These are phyloP conservation scores for Tragelaphus eurycerus DNA, from an alignment of 2,797 vertebrate species.

Conservation along the genomic window DNA sequence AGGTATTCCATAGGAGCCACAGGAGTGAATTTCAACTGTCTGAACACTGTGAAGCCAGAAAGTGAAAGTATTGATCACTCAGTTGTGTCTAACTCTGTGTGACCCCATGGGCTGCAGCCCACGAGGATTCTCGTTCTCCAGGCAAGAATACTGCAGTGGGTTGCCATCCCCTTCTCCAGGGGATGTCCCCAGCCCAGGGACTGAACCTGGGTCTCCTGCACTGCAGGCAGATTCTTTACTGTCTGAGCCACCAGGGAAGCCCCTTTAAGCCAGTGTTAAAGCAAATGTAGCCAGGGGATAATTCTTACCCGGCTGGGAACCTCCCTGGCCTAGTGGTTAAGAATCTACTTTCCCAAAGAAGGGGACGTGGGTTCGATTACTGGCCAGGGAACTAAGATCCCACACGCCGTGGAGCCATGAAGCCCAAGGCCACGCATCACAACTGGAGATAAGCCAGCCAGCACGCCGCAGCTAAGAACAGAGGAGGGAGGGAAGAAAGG, in stretches of 20 bases:
- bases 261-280: not conserved
- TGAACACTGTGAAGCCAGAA: not conserved
- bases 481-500: not conserved
- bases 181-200: not conserved
- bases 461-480: rapidly evolving
- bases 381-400: not conserved
- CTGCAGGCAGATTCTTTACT: not conserved
- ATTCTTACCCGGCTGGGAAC: not conserved
- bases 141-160: not conserved
- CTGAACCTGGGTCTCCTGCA: not conserved
- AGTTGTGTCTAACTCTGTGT: not conserved
- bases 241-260: not conserved
- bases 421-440: not conserved
- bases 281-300: not conserved
- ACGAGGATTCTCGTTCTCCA: not conserved
- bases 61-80: not conserved
- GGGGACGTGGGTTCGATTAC: not conserved
- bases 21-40: not conserved
- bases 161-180: not conserved
- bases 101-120: not conserved
- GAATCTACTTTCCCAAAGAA: not conserved
- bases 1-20: not conserved
- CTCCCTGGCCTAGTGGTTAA: not conserved
- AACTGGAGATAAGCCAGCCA: not conserved
- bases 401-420: not conserved